Conservation (phyloP, 1,140 invertebrate species). For the Adelges cooleyi region DNA sequence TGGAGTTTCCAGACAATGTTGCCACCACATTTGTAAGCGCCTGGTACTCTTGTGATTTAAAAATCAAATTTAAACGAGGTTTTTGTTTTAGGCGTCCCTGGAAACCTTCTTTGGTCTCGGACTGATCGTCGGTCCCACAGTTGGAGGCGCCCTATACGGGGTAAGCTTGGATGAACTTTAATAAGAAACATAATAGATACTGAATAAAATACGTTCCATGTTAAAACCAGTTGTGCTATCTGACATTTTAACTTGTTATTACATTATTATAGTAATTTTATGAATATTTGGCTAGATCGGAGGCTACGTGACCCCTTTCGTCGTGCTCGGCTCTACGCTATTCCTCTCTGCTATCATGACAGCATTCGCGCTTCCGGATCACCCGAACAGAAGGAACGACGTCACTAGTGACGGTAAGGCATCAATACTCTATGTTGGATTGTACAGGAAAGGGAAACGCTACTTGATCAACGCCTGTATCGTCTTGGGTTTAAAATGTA, state of each 20-base stretch:
- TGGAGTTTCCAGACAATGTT: constrained; percentile 81
- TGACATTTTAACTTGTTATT: no score
- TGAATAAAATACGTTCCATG: background rate
- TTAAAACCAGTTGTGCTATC: no score
- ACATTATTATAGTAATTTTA: no score
- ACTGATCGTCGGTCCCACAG: constrained; percentile 71
- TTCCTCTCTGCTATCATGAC: constrained; percentile 64
- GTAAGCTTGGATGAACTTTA: no score
- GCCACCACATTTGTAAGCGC: constrained; percentile 76
- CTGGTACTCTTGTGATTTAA: no score
- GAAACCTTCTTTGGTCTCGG: constrained; percentile 86
- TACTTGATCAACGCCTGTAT: no score
- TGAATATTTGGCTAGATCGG: no score
- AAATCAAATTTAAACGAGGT: background rate
- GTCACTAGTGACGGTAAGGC: constrained; percentile 14
- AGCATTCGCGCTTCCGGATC: constrained; percentile 55
- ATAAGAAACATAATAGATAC: background rate
- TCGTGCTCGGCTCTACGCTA: constrained; percentile 62
- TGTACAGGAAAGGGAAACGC: no score
- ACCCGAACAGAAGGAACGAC: constrained; percentile 33
- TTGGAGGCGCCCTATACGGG: constrained; percentile 68
- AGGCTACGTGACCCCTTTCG: constrained; percentile 78
- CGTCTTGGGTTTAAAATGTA: no score
- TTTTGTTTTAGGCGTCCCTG: constrained; percentile 53
- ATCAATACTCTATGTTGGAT: no score